Evolutionary conservation across 1,140 invertebrate species (phyloP), one percentile per base, ranked within the genome.

Genomic region (Batillaria attramentaria): DNA sequence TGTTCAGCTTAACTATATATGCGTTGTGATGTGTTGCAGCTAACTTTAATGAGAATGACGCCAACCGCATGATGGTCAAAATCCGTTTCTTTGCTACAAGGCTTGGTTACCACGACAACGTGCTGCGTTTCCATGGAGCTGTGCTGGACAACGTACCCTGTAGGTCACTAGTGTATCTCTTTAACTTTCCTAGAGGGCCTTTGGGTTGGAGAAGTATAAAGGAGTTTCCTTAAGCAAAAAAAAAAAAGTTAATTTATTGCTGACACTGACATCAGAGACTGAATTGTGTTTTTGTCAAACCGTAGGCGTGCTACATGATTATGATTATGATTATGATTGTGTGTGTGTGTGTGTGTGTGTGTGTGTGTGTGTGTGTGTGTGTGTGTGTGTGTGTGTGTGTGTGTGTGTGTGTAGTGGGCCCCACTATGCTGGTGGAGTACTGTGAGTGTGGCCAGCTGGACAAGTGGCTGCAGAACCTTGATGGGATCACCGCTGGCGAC

Each of bases 21-120:
- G n/a, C n/a, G n/a, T n/a, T n/a, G n/a, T n/a, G n/a, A n/a, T 46
- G n/a, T 77, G 62, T 79, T 79, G n/a, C 62, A 87, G 84, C 62
- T 13, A 74, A 74, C 20, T 83, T 70, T 42, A 33, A 72, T 18
- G 70, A 76, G 13, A 75, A 81, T 33, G 80, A 85, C 57, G 72
- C 41, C 13, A 28, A 79, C 2, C 62, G 83, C n/a, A 85, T 87
- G 86, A 84, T 74, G 42, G 84, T 81, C 10, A 87, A 87, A 68
- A 85, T 87, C 28, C 83, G 85, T 70, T 87, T 86, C 50, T 60
- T 72, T 46, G 82, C 78, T 0, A 80, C 68, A 0, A 72, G 69
- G 54, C 77, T 85, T 68, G 82, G 80, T 37, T 41, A 80, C 13
- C 82, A 87, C 70, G 79, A 78, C 8, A 84, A 84, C 66, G 73